Evolutionary conservation across 2,888 invertebrate species (phyloP), one percentile per base, ranked within the genome.

Genomic region (Ennomos fuscantarius): DNA sequence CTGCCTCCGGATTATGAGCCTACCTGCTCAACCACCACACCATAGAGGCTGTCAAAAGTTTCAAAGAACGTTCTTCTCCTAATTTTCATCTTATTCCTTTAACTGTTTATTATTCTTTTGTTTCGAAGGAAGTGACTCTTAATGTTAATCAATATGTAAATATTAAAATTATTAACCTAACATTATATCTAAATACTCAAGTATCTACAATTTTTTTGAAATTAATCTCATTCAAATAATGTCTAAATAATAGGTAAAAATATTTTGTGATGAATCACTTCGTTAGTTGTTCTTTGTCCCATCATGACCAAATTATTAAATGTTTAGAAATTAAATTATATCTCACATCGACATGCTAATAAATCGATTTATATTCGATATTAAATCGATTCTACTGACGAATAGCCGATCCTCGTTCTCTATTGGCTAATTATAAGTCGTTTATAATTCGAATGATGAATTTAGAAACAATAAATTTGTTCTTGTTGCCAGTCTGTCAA

Each of bases 331-430:
- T 55, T 48, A 47, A 55, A 57, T 55, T 62, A 57, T 64, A 66
- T 5, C 65, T 61, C 61, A 57, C 59, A 58, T 58, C 62, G 63
- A 60, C 70, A 78, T 76, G 74, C 24, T 70, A 76, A 78, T 69
- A 58, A 62, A 65, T 62, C 72, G 71, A 76, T 76, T 78, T 72
- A 69, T 70, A 78, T 76, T 71, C 78, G 69, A 72, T 71, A 69
- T 68, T 55, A 61, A 63, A 65, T 62, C 60, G 62, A 60, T 60
- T 52, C 51, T 42, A 8, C 57, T 64, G 61, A 62, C 49, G 57
- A 53, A 65, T 65, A 41, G 52, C 55, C 57, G 57, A 57, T 44
- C 50, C 49, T 55, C 49, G 36, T 36, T 45, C 58, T 49, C 45
- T 42, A 59, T 59, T 59, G 58, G 58, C 53, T 53, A 59, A 59